phyloP scores from a whole-genome alignment of 1,140 invertebrate genomes.

The Orchesella cincta region DNA sequence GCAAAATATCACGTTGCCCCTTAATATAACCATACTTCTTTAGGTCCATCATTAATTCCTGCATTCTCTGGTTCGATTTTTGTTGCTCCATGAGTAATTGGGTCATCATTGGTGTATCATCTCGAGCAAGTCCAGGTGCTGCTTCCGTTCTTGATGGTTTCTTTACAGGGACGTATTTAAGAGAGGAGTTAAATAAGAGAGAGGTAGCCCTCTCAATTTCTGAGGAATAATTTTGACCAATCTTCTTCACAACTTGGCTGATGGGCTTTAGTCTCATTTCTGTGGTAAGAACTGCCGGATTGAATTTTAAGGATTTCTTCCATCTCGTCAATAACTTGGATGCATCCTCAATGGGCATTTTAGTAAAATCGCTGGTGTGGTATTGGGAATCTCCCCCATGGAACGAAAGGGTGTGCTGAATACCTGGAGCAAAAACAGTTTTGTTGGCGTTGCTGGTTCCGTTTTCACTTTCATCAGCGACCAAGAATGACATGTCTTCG shows the following conservation, averaged over 20 bases:
- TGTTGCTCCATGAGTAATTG: neutral
- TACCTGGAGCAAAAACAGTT: neutral
- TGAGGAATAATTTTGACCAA: constrained; percentile 2
- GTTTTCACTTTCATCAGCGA: neutral
- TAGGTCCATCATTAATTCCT: neutral
- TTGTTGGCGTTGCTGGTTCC: neutral
- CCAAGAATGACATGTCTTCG: constrained; percentile 21
- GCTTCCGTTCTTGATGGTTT: neutral
- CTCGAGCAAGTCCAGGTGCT: neutral
- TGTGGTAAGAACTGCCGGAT: neutral
- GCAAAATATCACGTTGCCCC: too few relatives aligned
- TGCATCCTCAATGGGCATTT: neutral
- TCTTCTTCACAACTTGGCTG: constrained; percentile 13
- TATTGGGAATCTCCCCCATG: neutral
- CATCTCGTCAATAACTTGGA: neutral
- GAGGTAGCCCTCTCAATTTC: neutral
- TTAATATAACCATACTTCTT: too few relatives aligned
- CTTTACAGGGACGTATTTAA: neutral
- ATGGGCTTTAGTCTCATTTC: constrained; percentile 6
- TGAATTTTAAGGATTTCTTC: constrained; percentile 8
- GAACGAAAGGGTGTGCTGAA: neutral
- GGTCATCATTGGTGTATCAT: neutral
- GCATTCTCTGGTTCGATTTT: neutral
- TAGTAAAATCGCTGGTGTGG: constrained; percentile 13
- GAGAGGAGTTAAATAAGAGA: neutral